Base-by-base conservation (phyloP, 2,888 invertebrate genomes). In the Bedellia somnulentella region DNA sequence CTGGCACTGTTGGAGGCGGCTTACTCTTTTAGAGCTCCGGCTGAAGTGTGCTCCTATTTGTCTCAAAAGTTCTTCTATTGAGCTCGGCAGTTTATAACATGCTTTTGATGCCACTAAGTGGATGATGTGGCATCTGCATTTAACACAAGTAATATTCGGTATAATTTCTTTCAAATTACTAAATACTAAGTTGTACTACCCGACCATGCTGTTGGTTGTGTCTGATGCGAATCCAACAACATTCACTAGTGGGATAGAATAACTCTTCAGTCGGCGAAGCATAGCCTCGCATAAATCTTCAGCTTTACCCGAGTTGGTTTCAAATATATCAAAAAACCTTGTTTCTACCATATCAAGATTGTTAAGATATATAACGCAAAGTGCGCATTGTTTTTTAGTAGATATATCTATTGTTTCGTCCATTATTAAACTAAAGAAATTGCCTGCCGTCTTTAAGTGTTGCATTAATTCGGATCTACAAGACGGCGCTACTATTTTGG, bases 151-250 rank as follows among this genome's bases (percentile, higher is more conserved):
- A 24, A 57, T 47, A 12, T 47, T 41, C 5, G 51, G 52, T 29
- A 41, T 36, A 16, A 28, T 16, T 37, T 38, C 29, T 38, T 39
- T 44, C 15, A 56, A 40, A 27, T 44, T 41, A 12, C 37, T 37
- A 8, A 45, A 45, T 1, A 55, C 49, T 2, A 49, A 54, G 30
- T 53, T 46, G 11, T 44, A 33, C 31, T 36, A 16, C 1, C 51
- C 52, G 15, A 52, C 44, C 53, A 54, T 52, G 5, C 40, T 41
- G 31, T 52, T 54, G 11, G 49, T 52, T 0, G 52, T 52, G 31
- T 24, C 24, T 10, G 24, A 24, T 12, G 24, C 24, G 12, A 57
- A 56, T 4, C 54, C 54, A n/a, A 57, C 40, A 13, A 57, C 36
- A 24, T 56, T 52, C 31, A 39, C 28, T 23, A 44, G 23, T 13